Evolutionary conservation across 2,888 invertebrate species (phyloP).

Genomic region (Acanthacorydalis orientalis): DNA sequence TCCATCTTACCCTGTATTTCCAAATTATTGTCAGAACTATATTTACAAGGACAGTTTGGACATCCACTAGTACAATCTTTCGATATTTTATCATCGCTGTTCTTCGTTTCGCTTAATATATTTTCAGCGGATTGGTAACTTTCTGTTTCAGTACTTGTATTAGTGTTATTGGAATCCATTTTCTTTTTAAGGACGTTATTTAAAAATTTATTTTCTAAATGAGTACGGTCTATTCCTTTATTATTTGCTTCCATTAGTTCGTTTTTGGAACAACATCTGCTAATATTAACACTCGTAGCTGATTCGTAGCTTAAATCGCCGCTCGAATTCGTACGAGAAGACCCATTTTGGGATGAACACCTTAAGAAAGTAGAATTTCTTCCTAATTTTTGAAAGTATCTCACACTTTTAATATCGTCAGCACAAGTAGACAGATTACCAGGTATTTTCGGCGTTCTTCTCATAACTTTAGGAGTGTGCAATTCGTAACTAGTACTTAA

Average conservation of each 20-base stretch:
- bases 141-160: conserved; percentile 17
- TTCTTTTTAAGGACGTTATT: neutral
- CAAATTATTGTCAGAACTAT: neutral
- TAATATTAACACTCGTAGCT: conserved; percentile 23
- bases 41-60: conserved; percentile 20
- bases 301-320: conserved; percentile 34
- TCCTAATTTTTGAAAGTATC: conserved; percentile 35
- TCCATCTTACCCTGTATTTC: neutral
- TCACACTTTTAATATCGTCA: conserved; percentile 40
- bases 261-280: conserved; percentile 15
- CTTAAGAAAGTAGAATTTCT: conserved; percentile 29
- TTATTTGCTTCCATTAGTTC: conserved; percentile 6
- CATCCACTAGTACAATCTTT: conserved; percentile 18
- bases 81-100: conserved; percentile 17
- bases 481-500: conserved; percentile 24
- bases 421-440: conserved; percentile 48
- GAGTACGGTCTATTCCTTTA: neutral
- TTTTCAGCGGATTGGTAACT: conserved; percentile 38
- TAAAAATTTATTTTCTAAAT: neutral
- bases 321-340: conserved; percentile 21
- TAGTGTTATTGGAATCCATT: conserved; percentile 1
- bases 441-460: conserved; percentile 45
- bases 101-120: conserved; percentile 22
- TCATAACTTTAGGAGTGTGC: conserved; percentile 39
- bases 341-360: conserved; percentile 17